A percentile compares a stretch with the other conserved stretches of the same genome.
These are phyloP conservation scores for Platycnemis pennipes DNA, from an alignment of 2,888 invertebrate genomes.

Conservation along the genomic window DNA sequence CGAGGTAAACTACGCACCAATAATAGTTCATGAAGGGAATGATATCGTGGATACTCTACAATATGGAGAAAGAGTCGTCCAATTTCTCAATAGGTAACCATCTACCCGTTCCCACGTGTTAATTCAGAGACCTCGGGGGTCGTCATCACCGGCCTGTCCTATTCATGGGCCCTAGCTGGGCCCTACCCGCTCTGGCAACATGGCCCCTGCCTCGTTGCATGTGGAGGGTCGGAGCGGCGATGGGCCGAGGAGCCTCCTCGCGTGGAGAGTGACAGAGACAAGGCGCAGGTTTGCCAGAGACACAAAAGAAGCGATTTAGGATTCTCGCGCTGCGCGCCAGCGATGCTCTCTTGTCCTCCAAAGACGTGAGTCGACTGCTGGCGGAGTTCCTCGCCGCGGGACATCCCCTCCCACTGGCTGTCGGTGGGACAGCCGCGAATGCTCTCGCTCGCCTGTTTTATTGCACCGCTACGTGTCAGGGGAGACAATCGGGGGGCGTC, in stretches of 20 bases:
- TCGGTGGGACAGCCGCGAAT: not conserved
- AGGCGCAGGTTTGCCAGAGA: not conserved
- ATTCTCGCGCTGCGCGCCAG: constrained; percentile 10
- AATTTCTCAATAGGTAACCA: too few species aligned
- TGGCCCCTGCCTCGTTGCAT: not conserved
- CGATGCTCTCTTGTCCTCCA: constrained; percentile 5
- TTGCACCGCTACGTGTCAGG: constrained; percentile 61
- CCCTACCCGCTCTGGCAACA: not conserved
- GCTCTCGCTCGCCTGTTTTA: constrained; percentile 48
- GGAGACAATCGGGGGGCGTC: constrained; percentile 52
- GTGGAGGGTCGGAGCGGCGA: not conserved
- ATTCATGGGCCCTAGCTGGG: not conserved
- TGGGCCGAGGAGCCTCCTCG: not conserved
- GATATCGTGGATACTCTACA: too few species aligned
- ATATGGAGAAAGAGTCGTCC: too few species aligned
- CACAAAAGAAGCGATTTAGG: constrained; percentile 63
- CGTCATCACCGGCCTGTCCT: not conserved
- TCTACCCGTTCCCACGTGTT: not conserved
- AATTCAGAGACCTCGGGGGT: not conserved
- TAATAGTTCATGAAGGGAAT: too few species aligned
- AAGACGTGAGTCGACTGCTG: constrained; percentile 53
- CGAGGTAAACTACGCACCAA: too few species aligned
- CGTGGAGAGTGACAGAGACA: not conserved
- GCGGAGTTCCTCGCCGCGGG: not conserved
- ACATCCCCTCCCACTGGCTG: too few species aligned